Percentiles rank a stretch among this genome's conserved stretches.
phyloP scores from a whole-genome alignment of 2,797 vertebrate genomes.

The Natrix natrix region DNA sequence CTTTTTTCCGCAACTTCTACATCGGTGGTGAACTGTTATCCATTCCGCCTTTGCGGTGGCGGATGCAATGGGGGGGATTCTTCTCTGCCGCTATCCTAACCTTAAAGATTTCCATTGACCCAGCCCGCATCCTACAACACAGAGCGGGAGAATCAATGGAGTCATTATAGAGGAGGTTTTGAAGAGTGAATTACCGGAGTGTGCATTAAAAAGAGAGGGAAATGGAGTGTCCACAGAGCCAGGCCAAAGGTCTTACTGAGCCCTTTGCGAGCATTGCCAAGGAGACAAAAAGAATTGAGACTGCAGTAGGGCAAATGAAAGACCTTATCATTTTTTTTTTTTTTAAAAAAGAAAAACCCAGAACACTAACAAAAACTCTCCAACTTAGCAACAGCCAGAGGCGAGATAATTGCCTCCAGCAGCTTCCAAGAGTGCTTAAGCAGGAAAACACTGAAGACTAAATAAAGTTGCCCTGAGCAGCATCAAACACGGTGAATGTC shows the following conservation, averaged over 20 bases:
- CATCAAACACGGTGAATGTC: not conserved
- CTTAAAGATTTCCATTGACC: not conserved
- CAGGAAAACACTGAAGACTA: conserved; percentile 33
- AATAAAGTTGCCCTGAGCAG: conserved; percentile 24
- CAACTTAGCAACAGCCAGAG: conserved; percentile 29
- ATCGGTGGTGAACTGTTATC: not conserved
- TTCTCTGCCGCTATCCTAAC: not conserved
- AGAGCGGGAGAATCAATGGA: not conserved
- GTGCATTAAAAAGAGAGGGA: not conserved
- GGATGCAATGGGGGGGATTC: not conserved
- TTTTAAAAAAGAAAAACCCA: not conserved
- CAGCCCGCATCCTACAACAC: fast-evolving
- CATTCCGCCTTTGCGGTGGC: not conserved
- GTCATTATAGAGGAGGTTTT: not conserved
- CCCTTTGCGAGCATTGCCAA: not conserved
- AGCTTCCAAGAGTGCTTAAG: conserved; percentile 38
- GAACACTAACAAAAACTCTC: conserved; percentile 34
- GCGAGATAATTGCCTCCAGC: conserved; percentile 33
- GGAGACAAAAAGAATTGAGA: not conserved
- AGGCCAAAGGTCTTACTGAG: not conserved
- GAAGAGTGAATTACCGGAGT: not conserved
- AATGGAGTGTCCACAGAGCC: not conserved
- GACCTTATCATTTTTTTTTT: not conserved
- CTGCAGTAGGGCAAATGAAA: not conserved
- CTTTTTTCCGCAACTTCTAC: not conserved